These are phyloP conservation scores for Theretra japonica DNA, from an alignment of 2,888 invertebrate species.

Conservation along the genomic window DNA sequence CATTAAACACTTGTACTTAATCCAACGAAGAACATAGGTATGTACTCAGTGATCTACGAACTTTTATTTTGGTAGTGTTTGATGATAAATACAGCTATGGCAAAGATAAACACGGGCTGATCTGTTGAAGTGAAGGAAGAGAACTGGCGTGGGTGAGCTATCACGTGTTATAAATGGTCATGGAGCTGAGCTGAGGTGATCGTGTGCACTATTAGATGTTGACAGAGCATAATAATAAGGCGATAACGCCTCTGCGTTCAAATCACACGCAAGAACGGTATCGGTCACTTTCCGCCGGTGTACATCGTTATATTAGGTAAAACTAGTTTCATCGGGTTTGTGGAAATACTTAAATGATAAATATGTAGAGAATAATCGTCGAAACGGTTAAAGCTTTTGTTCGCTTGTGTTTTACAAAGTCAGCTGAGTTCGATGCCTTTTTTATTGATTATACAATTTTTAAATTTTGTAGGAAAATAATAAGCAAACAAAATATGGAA, in stretches of 20 bases:
- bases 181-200: constrained; percentile 66
- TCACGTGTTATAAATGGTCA: constrained; percentile 57
- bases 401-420: neutral
- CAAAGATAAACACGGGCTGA: neutral
- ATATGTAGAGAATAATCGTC: neutral
- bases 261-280: constrained; percentile 20
- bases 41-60: neutral
- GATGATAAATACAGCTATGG: neutral
- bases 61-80: neutral
- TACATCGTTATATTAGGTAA: constrained; percentile 5
- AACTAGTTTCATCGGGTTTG: neutral
- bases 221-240: constrained; percentile 54
- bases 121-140: constrained; percentile 32
- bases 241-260: constrained; percentile 60
- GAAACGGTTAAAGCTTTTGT: neutral
- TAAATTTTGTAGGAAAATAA: too few species aligned
- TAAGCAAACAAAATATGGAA: too few species aligned
- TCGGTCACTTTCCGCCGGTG: constrained; percentile 9
- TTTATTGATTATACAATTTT: too few species aligned
- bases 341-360: neutral
- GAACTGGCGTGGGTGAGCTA: constrained; percentile 59
- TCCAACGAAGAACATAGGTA: neutral
- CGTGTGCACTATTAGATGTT: constrained; percentile 56
- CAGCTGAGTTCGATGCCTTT: too few species aligned
- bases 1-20: neutral